Evolutionary conservation across 2,888 invertebrate genomes (phyloP), one percentile per base, ranked within the genome.

Genomic region (Papilio gigon): DNA sequence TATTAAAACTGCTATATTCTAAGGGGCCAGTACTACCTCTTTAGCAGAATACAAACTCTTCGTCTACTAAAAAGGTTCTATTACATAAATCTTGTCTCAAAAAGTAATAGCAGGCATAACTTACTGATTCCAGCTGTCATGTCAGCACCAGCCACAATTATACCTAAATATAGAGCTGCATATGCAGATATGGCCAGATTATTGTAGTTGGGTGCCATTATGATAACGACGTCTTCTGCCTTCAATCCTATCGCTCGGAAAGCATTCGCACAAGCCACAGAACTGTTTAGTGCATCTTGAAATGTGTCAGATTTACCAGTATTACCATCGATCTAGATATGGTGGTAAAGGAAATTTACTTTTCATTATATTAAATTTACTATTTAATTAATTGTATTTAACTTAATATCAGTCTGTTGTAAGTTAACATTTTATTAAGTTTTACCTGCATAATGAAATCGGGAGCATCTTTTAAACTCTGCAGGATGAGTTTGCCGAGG

Each of bases 201-300:
- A n/a, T 92, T 71, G 65, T 90, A 89, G 72, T 90, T 93, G 0
- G 88, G 86, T 4, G 87, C 90, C 84, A 93, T 93, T 3, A 93
- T 73, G 0, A 86, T 74, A 35, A 93, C 79, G 1, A 93, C 86
- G 69, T 93, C 93, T 2, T 89, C 86, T 2, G 76, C 73, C 50
- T 79, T 73, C 6, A 93, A 68, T 0, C 91, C 92, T 25, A 85
- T 71, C 53, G 80, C 83, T 65, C 75, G 80, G 68, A 93, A 75
- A 25, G 85, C 80, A 14, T 79, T 82, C 0, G 93, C 93, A 69
- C 90, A 86, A 30, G 84, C 78, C 2, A 91, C 83, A 1, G 89
- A 84, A 27, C 90, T 81, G 25, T 80, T 74, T 2, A 92, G 73
- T 0, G 86, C 80, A 8, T 88, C 86, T 1, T 75, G 81, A 65